These are phyloP conservation scores for Orthonevra nobilis DNA, from an alignment of 2,888 invertebrate species.

Conservation along the genomic window DNA sequence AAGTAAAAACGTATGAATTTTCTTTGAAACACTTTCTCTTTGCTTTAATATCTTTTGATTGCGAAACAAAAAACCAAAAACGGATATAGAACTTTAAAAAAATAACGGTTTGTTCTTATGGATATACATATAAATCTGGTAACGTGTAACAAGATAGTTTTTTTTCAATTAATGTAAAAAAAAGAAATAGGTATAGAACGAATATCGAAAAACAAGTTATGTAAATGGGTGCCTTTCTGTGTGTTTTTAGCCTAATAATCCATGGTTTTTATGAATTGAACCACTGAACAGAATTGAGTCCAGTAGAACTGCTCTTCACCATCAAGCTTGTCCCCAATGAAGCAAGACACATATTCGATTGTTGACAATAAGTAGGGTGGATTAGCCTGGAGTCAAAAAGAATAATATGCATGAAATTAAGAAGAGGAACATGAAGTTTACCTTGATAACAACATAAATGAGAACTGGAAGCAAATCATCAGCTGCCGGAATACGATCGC, in stretches of 20 bases:
- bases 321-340: constrained; percentile 89
- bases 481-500: constrained; percentile 90
- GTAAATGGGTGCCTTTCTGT: constrained; percentile 6
- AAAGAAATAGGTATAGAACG: constrained; percentile 23
- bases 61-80: constrained; percentile 35
- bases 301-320: constrained; percentile 99
- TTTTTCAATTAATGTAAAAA: constrained; percentile 38
- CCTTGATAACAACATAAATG: constrained; percentile 97
- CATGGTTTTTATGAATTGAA: constrained; percentile 99
- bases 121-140: constrained; percentile 51
- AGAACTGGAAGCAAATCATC: constrained; percentile 98
- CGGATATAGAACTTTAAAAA: constrained; percentile 51
- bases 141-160: constrained; percentile 63
- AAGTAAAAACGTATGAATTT: constrained; percentile 41
- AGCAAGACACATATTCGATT: constrained; percentile 96
- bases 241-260: constrained; percentile 75
- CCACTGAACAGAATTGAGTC: constrained; percentile 98
- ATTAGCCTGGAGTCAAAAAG: constrained; percentile 86
- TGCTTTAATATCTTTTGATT: constrained; percentile 34
- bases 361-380: constrained; percentile 96
- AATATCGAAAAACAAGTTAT: constrained; percentile 10
- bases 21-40: constrained; percentile 47
- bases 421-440: constrained; percentile 75
- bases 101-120: constrained; percentile 64
- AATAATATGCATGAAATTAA: neutral